Evolutionary conservation across 2,888 invertebrate genomes (phyloP).

Genomic region (Alentia gelatinosa): DNA sequence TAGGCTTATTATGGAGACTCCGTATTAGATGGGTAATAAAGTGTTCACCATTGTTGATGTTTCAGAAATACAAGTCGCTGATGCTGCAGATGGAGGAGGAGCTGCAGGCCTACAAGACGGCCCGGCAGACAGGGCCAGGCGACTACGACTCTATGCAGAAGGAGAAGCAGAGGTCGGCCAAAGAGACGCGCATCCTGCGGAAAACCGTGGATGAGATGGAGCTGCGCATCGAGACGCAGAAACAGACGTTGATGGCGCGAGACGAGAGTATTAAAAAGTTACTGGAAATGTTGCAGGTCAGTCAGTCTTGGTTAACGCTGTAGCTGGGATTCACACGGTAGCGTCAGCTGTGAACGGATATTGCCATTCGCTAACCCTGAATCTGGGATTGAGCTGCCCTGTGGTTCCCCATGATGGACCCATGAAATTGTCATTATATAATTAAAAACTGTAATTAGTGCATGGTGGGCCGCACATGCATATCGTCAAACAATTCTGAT

Average conservation of each 20-base stretch:
- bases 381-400: no score
- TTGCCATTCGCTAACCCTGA: no score
- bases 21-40: neutral
- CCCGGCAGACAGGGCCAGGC: neutral
- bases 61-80: slow-evolving; percentile 48
- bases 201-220: slow-evolving; percentile 84
- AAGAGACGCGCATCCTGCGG: slow-evolving; percentile 62
- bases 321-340: no score
- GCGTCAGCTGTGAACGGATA: no score
- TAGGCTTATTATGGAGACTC: no score
- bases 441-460: no score
- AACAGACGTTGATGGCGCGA: slow-evolving; percentile 96
- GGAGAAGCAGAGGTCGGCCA: slow-evolving; percentile 95
- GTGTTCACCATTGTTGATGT: neutral
- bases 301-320: no score
- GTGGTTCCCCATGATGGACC: no score
- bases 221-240: slow-evolving; percentile 97
- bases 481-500: no score
- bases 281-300: slow-evolving; percentile 94
- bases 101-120: neutral
- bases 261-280: slow-evolving; percentile 99
- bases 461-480: no score
- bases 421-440: no score
- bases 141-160: slow-evolving; percentile 86
- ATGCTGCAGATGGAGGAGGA: slow-evolving; percentile 51